phyloP scores from a whole-genome alignment of 2,113 vertebrate genomes.

The Toxostoma redivivum region DNA sequence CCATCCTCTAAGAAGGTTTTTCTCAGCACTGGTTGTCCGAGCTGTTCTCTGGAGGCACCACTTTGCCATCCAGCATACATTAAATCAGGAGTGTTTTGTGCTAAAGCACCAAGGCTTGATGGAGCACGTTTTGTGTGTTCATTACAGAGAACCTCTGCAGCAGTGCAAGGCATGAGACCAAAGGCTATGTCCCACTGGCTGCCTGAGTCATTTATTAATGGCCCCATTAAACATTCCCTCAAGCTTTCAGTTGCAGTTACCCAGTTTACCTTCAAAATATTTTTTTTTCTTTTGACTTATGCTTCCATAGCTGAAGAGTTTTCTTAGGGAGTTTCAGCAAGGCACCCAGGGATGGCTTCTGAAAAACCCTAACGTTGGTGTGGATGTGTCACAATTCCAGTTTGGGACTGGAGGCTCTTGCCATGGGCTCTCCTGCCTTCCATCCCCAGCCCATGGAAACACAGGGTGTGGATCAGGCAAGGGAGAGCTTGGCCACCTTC shows the following conservation, averaged over 20 bases:
- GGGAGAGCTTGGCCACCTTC: neutral
- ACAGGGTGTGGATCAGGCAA: neutral
- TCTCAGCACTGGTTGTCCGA: neutral
- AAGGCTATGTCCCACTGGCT: slow-evolving; percentile 25
- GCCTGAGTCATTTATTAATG: slow-evolving; percentile 33
- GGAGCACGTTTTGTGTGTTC: slow-evolving; percentile 35
- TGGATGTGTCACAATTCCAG: neutral
- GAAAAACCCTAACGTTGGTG: neutral
- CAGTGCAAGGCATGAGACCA: slow-evolving; percentile 22
- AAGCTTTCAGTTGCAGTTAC: slow-evolving; percentile 25
- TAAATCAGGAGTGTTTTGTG: neutral
- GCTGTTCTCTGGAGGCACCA: neutral
- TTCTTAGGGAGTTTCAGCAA: neutral
- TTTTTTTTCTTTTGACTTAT: neutral
- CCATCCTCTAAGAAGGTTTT: neutral
- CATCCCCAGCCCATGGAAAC: fast-evolving
- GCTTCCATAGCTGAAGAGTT: neutral
- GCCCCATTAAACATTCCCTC: slow-evolving; percentile 34
- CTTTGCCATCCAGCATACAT: neutral
- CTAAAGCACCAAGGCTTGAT: slow-evolving; percentile 7
- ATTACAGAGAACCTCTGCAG: slow-evolving; percentile 17
- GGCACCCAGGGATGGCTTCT: neutral
- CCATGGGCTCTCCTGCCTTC: neutral
- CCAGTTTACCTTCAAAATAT: neutral
- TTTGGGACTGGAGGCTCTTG: neutral